phyloP scores from a whole-genome alignment of 2,113 vertebrate genomes.

The Scopus umbretta region DNA sequence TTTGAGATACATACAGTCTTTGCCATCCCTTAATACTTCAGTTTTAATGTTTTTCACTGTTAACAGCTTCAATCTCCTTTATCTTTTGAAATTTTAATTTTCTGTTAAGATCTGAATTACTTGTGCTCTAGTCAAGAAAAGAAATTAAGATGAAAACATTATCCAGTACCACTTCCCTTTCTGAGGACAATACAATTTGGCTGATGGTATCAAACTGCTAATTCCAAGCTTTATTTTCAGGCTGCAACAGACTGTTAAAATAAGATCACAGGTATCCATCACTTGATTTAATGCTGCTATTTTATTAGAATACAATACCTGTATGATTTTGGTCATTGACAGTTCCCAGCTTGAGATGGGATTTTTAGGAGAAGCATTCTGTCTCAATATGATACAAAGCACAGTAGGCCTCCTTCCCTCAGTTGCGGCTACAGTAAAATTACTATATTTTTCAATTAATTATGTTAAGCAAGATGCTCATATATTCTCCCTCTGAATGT shows the following conservation, averaged over 20 bases:
- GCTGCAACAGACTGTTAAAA: neutral
- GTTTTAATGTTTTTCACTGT: neutral
- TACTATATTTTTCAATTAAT: neutral
- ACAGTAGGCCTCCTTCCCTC: neutral
- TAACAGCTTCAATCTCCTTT: neutral
- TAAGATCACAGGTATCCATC: neutral
- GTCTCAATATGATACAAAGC: neutral
- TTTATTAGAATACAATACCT: neutral
- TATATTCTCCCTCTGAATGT: neutral
- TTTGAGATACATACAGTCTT: neutral
- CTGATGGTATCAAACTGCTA: neutral
- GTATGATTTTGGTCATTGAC: neutral
- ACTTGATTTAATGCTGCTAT: neutral
- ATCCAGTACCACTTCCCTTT: neutral
- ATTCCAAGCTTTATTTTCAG: neutral
- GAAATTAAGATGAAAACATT: neutral
- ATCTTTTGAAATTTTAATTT: neutral
- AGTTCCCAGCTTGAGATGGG: neutral
- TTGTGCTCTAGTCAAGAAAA: neutral
- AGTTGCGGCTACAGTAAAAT: neutral
- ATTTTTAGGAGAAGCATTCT: neutral
- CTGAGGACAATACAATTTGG: neutral
- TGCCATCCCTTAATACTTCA: neutral
- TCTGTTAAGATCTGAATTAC: neutral
- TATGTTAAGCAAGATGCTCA: neutral